Conservation (phyloP, 2,113 vertebrate species). For the Electrona antarctica region DNA sequence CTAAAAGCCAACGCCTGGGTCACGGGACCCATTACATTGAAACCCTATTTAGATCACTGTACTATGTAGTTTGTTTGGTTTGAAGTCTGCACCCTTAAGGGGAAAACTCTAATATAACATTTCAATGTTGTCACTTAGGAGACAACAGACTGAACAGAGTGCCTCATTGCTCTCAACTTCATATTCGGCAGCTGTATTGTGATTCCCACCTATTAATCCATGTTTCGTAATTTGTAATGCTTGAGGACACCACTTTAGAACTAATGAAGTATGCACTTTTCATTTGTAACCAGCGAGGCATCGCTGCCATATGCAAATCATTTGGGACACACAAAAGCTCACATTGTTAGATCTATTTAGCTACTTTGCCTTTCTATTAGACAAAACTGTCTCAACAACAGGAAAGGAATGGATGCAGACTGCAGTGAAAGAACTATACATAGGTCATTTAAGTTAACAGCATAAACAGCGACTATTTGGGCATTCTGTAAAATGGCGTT, state of each 20-base stretch:
- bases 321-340: conserved; percentile 39
- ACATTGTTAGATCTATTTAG: conserved; percentile 44
- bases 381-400: conserved; percentile 19
- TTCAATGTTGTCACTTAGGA: conserved; percentile 15
- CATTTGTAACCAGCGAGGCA: conserved; percentile 51
- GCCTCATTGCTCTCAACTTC: conserved; percentile 37
- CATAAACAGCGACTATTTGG: conserved; percentile 2
- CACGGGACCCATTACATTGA: too few relatives aligned
- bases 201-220: conserved; percentile 55
- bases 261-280: conserved; percentile 57
- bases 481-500: conserved; percentile 4
- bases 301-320: conserved; percentile 54
- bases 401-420: neutral
- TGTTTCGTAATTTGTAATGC: conserved; percentile 49
- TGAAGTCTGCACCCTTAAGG: too few relatives aligned
- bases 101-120: neutral
- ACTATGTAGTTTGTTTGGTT: too few relatives aligned
- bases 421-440: conserved; percentile 3
- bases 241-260: conserved; percentile 43
- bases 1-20: too few relatives aligned
- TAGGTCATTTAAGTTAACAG: neutral
- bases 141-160: conserved; percentile 18
- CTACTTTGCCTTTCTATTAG: conserved; percentile 23
- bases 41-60: too few relatives aligned
- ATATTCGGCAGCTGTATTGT: conserved; percentile 48